Percentiles rank a stretch among this genome's conserved stretches.
Evolutionary conservation across 2,113 vertebrate genomes (phyloP).

Genomic region (Stomatorhinus ivindoensis): DNA sequence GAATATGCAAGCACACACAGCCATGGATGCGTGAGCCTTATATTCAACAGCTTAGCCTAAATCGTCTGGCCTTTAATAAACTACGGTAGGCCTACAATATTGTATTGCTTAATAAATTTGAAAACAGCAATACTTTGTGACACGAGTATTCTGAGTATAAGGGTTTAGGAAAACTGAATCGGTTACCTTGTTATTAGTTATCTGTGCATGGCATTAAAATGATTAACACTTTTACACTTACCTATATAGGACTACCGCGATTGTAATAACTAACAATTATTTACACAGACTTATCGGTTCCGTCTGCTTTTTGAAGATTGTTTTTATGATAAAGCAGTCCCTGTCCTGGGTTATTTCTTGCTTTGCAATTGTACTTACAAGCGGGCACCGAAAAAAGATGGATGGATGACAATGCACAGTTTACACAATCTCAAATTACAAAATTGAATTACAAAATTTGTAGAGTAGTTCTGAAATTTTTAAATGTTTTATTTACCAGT

Average conservation of each 20-base stretch:
- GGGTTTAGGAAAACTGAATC: neutral
- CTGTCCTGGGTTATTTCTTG: neutral
- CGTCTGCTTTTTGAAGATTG: neutral
- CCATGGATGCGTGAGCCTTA: neutral
- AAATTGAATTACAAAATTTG: neutral
- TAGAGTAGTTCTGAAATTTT: neutral
- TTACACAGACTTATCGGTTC: neutral
- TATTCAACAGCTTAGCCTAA: neutral
- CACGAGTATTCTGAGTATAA: neutral
- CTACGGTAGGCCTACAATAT: neutral
- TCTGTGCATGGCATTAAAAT: neutral
- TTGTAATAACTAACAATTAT: neutral
- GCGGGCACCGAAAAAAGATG: neutral
- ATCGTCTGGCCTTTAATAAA: neutral
- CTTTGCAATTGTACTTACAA: neutral
- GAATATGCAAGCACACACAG: neutral
- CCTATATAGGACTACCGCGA: neutral
- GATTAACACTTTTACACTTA: neutral
- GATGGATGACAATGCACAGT: neutral
- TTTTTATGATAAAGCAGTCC: too few species aligned
- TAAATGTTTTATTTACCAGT: neutral
- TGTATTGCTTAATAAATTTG: neutral
- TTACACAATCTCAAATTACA: neutral
- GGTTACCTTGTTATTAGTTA: neutral
- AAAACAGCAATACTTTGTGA: neutral